Evolutionary conservation across 2,113 vertebrate species (phyloP).

Genomic region (Cervus canadensis): DNA sequence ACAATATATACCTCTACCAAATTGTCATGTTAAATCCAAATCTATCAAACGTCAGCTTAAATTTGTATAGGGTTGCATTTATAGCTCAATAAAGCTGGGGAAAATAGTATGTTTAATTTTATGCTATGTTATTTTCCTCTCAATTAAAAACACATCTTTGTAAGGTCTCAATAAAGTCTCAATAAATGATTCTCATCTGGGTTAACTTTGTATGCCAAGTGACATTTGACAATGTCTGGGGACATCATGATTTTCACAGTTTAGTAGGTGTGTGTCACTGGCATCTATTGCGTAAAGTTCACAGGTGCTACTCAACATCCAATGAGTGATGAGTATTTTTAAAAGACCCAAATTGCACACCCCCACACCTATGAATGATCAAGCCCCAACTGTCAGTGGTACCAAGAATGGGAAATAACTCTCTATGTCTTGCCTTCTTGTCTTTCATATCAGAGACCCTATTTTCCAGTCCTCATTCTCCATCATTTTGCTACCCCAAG

Average conservation of each 20-base stretch:
- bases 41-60: background rate
- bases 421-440: background rate
- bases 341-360: background rate
- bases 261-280: background rate
- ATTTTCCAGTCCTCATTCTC: slow-evolving; percentile 11
- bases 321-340: background rate
- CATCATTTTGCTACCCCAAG: background rate
- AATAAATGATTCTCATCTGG: background rate
- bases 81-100: background rate
- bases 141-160: background rate
- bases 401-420: background rate
- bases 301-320: background rate
- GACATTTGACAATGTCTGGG: background rate
- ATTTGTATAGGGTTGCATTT: background rate
- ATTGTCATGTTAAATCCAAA: background rate
- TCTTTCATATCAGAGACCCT: background rate
- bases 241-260: background rate
- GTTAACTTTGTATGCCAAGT: background rate
- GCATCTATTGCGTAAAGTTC: background rate
- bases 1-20: background rate
- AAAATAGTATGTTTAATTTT: background rate
- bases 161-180: background rate
- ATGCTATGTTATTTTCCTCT: background rate
- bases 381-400: background rate
- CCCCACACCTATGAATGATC: background rate